Evolutionary conservation across 2,888 invertebrate genomes (phyloP), one percentile per base, ranked within the genome.

Genomic region (Ectemnius continuus): DNA sequence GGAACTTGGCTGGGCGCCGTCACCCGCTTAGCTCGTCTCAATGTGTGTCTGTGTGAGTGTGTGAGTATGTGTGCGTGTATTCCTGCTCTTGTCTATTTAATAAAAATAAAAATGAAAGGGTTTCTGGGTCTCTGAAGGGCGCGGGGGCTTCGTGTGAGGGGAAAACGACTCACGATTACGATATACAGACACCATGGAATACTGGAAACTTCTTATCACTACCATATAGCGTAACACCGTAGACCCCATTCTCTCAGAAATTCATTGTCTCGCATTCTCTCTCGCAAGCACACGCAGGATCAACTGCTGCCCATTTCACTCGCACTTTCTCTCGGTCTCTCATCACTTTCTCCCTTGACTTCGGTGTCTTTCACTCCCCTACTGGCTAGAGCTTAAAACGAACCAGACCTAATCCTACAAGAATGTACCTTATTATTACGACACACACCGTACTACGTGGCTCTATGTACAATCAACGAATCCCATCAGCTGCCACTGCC

Each of bases 121-220:
- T 1, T 52, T 16, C 16, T 52, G 14, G 14, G 14, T 52, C 52
- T 16, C 52, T 4, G 48, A 14, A 16, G 28, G 14, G 28, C n/a
- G 61, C 8, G 61, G 67, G 62, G 59, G 46, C 56, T n/a, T 46
- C 45, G 58, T 46, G 57, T 20, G 23, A 46, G 65, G 59, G 58
- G 59, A 65, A 73, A 84, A 82, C 82, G 83, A 83, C 81, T 83
- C 80, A 86, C 87, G 83, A 86, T 87, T 84, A 89, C 84, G 84
- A 86, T 52, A 79, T 82, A 87, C 84, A 86, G 82, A 88, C 85
- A 89, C 83, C 82, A 83, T 85, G 86, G 87, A 89, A 89, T 89
- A 88, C 85, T 86, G 88, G 86, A 88, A 86, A 81, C 82, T 81
- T 81, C 79, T 78, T 75, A 73, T 64, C 71, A 62, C 76, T 82